Percentiles rank a stretch among this genome's conserved stretches.
These are phyloP conservation scores for Protonibea diacanthus DNA, from an alignment of 2,797 vertebrate species.

Conservation along the genomic window DNA sequence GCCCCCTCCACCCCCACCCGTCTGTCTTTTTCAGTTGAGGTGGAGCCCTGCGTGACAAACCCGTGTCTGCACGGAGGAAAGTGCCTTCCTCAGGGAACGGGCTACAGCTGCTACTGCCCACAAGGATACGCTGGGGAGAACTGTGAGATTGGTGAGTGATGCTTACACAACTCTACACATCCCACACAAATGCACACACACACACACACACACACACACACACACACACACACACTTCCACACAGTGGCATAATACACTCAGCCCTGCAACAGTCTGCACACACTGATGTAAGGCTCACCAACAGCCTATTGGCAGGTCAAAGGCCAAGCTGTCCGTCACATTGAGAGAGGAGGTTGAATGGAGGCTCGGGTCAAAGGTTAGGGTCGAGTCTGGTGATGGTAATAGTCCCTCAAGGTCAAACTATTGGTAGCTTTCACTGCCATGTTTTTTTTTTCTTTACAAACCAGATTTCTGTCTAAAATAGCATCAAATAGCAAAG, in stretches of 20 bases:
- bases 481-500: background rate
- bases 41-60: conserved; percentile 89
- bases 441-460: background rate
- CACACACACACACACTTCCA: background rate
- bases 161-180: conserved; percentile 28
- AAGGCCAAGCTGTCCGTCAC: conserved; percentile 44
- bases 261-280: conserved; percentile 3
- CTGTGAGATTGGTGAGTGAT: conserved; percentile 94
- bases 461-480: background rate
- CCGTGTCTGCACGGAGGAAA: conserved; percentile 95
- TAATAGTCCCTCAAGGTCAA: conserved; percentile 48
- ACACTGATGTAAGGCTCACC: conserved; percentile 32
- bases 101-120: conserved; percentile 92
- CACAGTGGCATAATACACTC: conserved; percentile 37
- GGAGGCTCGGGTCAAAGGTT: conserved; percentile 50
- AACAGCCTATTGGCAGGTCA: conserved; percentile 47
- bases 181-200: conserved; percentile 5
- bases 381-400: background rate
- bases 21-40: conserved; percentile 68
- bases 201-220: conserved; percentile 4
- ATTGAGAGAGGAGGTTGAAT: conserved; percentile 15
- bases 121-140: conserved; percentile 95
- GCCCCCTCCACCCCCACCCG: background rate
- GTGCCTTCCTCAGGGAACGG: conserved; percentile 87
- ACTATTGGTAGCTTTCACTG: conserved; percentile 8